These are phyloP conservation scores for Damaliscus lunatus DNA, from an alignment of 2,113 vertebrate species.

Conservation along the genomic window DNA sequence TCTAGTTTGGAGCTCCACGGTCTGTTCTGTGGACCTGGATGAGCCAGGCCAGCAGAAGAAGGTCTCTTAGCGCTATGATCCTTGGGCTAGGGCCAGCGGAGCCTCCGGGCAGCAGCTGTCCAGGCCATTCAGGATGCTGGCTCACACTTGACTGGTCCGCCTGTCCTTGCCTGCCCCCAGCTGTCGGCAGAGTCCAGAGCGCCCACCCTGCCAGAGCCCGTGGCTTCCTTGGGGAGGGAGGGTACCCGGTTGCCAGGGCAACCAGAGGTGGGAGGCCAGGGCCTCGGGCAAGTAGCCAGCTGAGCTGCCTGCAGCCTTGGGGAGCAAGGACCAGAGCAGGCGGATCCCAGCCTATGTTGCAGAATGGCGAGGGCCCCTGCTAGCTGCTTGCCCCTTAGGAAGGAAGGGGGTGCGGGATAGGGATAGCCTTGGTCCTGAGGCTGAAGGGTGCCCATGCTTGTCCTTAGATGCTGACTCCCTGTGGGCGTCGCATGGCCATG, in stretches of 20 bases:
- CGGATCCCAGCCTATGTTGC: not conserved
- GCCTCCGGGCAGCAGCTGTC: not conserved
- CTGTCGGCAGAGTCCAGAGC: not conserved
- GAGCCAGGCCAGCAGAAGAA: no score
- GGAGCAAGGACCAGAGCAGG: not conserved
- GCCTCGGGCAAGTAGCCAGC: not conserved
- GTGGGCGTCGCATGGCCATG: rapidly evolving
- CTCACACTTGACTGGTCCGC: not conserved
- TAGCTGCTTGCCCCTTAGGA: rapidly evolving
- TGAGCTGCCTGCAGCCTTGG: no score
- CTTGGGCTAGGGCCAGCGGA: rapidly evolving
- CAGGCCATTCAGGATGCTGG: not conserved
- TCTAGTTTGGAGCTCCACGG: rapidly evolving
- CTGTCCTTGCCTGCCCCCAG: not conserved
- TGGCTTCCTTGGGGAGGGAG: not conserved
- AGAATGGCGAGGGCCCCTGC: not conserved
- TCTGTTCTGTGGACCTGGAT: rapidly evolving
- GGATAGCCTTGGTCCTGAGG: not conserved
- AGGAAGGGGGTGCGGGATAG: rapidly evolving
- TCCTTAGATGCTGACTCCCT: not conserved
- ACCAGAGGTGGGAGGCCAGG: not conserved
- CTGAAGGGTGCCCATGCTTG: not conserved
- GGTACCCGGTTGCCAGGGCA: not conserved
- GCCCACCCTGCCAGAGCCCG: not conserved
- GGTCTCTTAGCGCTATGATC: not conserved